These are phyloP conservation scores for Gambelia wislizenii DNA, from an alignment of 2,797 vertebrate genomes.

Conservation along the genomic window DNA sequence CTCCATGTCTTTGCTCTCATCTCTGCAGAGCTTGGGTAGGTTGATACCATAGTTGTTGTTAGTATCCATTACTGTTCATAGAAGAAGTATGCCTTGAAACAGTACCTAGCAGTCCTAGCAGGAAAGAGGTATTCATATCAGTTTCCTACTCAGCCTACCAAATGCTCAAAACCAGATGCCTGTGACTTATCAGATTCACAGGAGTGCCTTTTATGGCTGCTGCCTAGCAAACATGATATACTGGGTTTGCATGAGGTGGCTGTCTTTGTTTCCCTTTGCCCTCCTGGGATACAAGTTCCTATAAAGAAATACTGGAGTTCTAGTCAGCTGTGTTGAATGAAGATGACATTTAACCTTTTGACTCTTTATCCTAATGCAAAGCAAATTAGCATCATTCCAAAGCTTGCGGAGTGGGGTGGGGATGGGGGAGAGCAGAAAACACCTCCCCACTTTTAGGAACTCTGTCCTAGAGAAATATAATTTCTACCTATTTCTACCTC, in stretches of 20 bases:
- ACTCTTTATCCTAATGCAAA: constrained; percentile 3
- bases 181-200: constrained; percentile 14
- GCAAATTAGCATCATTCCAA: background rate
- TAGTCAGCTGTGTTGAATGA: constrained; percentile 3
- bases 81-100: constrained; percentile 1
- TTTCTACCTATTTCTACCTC: too few relatives aligned
- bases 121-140: constrained; percentile 13
- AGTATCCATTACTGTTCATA: background rate
- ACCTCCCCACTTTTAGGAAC: background rate
- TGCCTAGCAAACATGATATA: constrained; percentile 17
- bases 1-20: background rate
- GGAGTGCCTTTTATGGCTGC: background rate
- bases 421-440: background rate
- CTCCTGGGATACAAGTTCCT: constrained; percentile 25
- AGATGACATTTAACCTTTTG: constrained; percentile 9
- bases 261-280: constrained; percentile 20
- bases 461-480: background rate
- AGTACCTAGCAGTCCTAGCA: background rate
- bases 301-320: constrained; percentile 30
- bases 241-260: background rate
- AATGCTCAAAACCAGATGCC: constrained; percentile 5
- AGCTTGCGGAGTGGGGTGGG: background rate
- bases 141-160: constrained; percentile 10
- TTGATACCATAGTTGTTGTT: background rate
- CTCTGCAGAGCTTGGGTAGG: background rate